phyloP scores from a whole-genome alignment of 2,888 invertebrate genomes.

The Hirudinaria manillensis region DNA sequence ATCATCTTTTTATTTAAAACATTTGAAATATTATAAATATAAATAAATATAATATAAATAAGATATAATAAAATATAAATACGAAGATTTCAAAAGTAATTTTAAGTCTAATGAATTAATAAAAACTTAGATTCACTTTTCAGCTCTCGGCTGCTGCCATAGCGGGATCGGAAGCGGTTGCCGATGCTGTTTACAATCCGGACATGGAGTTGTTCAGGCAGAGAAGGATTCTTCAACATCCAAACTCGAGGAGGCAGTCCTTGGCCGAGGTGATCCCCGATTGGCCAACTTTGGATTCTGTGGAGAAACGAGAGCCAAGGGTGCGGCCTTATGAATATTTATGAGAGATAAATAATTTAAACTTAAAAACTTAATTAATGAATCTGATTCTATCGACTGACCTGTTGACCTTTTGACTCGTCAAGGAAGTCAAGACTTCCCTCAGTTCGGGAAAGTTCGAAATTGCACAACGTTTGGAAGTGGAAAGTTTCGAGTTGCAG shows the following conservation, averaged over 20 bases:
- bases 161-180: background rate
- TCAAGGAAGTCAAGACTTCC: no score
- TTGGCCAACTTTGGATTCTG: conserved; percentile 73
- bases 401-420: no score
- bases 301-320: conserved; percentile 35
- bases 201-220: conserved; percentile 35
- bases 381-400: no score
- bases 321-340: conserved; percentile 10
- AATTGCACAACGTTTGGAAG: conserved; percentile 4
- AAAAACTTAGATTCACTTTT: background rate
- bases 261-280: conserved; percentile 91
- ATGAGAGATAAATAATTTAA: no score
- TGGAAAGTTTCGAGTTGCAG: conserved; percentile 13
- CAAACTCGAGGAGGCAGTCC: conserved; percentile 67
- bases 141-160: background rate
- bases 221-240: conserved; percentile 39
- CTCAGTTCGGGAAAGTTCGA: no score
- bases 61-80: background rate
- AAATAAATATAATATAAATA: no score
- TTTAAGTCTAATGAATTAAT: no score
- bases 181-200: background rate
- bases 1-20: background rate
- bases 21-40: no score
- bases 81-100: background rate
- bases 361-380: no score